phyloP scores from a whole-genome alignment of 2,797 vertebrate species.

The Heliangelus exortis region DNA sequence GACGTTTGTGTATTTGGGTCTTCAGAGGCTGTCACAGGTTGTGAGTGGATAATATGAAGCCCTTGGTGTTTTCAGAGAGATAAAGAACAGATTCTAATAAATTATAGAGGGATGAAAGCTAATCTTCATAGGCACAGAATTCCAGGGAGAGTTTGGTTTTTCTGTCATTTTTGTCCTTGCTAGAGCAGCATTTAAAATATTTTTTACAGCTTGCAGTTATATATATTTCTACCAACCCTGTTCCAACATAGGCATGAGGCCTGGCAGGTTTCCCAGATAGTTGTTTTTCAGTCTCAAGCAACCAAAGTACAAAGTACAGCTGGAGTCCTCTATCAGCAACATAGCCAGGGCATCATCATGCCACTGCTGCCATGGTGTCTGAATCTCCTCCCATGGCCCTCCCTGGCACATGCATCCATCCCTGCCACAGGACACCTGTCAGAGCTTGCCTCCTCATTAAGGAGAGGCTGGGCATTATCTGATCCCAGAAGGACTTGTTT shows the following conservation, averaged over 20 bases:
- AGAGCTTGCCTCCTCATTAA: neutral
- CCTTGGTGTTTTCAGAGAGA: neutral
- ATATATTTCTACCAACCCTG: neutral
- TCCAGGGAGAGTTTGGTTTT: neutral
- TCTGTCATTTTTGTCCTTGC: neutral
- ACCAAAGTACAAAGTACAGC: neutral
- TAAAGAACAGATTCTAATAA: neutral
- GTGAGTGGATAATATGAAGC: neutral
- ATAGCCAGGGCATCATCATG: accelerated
- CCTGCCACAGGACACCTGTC: neutral
- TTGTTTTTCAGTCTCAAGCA: neutral
- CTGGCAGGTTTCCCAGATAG: neutral
- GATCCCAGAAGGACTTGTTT: neutral
- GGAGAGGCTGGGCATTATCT: neutral
- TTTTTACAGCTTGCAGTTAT: neutral
- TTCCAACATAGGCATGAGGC: neutral
- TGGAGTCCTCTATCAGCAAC: neutral
- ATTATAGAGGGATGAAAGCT: neutral
- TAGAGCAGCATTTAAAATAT: neutral
- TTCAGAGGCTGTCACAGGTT: neutral
- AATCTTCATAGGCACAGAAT: neutral
- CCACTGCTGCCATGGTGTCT: accelerated
- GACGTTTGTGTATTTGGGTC: neutral
- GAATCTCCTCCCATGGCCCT: neutral
- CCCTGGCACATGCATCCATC: neutral